phyloP scores from a whole-genome alignment of 1,140 invertebrate species.

The Steinernema khuongi region DNA sequence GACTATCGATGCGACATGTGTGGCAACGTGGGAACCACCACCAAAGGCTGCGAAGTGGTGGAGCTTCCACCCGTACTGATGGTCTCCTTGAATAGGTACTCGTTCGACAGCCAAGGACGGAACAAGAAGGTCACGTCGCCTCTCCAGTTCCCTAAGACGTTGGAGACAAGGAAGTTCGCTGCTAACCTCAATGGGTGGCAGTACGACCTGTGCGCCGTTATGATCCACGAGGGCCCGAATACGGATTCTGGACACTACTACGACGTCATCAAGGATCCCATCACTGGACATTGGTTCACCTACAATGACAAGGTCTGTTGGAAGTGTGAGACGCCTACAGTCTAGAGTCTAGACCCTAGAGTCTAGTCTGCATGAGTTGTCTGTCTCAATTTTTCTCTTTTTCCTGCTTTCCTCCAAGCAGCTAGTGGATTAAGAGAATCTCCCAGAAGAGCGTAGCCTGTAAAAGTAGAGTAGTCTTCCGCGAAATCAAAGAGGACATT shows the following conservation, averaged over 20 bases:
- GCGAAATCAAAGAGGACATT: not conserved
- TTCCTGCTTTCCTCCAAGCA: slow-evolving; percentile 4
- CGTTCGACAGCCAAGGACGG: slow-evolving; percentile 38
- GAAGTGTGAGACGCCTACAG: slow-evolving; percentile 7
- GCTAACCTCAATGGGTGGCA: slow-evolving; percentile 11
- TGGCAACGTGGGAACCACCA: slow-evolving; percentile 26
- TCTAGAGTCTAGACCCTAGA: not conserved
- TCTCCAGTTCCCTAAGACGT: slow-evolving; percentile 17
- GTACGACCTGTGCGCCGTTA: slow-evolving; percentile 55
- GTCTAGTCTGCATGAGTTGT: not conserved
- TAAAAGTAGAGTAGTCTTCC: slow-evolving; percentile 17
- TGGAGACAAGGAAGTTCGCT: slow-evolving; percentile 20
- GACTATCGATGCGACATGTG: slow-evolving; percentile 47
- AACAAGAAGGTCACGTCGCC: slow-evolving; percentile 19
- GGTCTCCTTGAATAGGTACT: slow-evolving; percentile 50
- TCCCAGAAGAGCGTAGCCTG: slow-evolving; percentile 14
- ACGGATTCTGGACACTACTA: slow-evolving; percentile 54
- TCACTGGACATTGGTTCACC: slow-evolving; percentile 48
- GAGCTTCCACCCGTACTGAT: slow-evolving; percentile 47
- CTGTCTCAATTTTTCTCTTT: not conserved
- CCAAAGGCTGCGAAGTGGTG: slow-evolving; percentile 21
- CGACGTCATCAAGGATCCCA: slow-evolving; percentile 51
- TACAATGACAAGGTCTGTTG: slow-evolving; percentile 51
- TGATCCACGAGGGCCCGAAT: slow-evolving; percentile 55
- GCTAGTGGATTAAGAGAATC: slow-evolving; percentile 14